These are phyloP conservation scores for Myopa tessellatipennis DNA, from an alignment of 2,888 invertebrate genomes.

Conservation along the genomic window DNA sequence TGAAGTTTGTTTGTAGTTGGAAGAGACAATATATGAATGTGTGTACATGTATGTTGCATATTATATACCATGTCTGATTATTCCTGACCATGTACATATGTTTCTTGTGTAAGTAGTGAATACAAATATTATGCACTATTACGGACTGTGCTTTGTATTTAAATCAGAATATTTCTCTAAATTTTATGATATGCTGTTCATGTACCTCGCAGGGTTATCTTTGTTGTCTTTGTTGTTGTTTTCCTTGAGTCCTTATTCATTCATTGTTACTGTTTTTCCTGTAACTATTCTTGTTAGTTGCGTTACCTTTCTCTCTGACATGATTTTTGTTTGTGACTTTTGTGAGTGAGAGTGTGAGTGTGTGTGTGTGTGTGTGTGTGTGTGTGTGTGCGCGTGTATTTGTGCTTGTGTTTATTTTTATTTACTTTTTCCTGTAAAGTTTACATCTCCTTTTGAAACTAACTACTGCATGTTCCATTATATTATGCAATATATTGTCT, in stretches of 20 bases:
- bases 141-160: neutral
- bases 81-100: neutral
- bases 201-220: neutral
- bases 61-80: too few relatives aligned
- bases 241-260: neutral
- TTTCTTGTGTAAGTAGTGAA: too few relatives aligned
- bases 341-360: too few relatives aligned
- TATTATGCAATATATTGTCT: neutral
- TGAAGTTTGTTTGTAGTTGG: slow-evolving; percentile 8
- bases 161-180: slow-evolving; percentile 13
- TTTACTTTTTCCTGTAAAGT: neutral
- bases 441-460: neutral
- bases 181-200: neutral
- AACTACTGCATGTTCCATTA: slow-evolving; percentile 1
- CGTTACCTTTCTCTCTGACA: neutral
- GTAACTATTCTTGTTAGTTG: neutral
- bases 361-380: neutral
- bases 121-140: too few relatives aligned
- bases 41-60: neutral
- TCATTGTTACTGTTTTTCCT: neutral
- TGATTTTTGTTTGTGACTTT: neutral
- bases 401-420: neutral
- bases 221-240: slow-evolving; percentile 2
- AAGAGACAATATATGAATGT: neutral
- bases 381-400: neutral